Evolutionary conservation across 1,140 invertebrate species (phyloP), one percentile per base, ranked within the genome.

Genomic region (Drosophila willistoni): DNA sequence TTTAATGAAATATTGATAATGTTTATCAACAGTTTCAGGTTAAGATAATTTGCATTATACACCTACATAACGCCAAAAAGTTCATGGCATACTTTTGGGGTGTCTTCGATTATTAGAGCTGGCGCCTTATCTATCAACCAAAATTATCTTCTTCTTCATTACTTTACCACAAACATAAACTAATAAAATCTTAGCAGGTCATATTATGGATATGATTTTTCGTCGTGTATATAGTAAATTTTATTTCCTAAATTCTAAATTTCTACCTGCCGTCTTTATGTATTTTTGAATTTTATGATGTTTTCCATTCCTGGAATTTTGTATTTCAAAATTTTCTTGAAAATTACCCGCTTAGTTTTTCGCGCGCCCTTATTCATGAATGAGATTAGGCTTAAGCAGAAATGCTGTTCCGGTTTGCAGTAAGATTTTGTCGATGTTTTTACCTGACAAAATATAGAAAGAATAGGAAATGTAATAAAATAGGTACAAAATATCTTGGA

Each of bases 331-430:
- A 14, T 10, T 14, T 3, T 73, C 61, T 67, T 34, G 79, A 82
- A 85, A 86, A 78, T 75, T 67, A 47, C 77, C 62, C 60, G 69
- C 51, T 19, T 44, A 17, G 54, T 25, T 64, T 69, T 77, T 51
- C 67, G 14, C 22, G 10, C 12, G 41, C 60, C 61, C 61, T 61
- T 72, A 64, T 67, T 17, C 71, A 86, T 82, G 71, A 85, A 82
- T 86, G 79, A 71, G 83, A 86, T 78, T 70, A 73, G 59, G 51
- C 66, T 71, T 71, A 77, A 29, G 34, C 22, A 64, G 69, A 59
- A 39, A 70, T 69, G 64, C 54, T 25, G 54, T 66, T 77, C 73
- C 64, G 73, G 65, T 66, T 68, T 80, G 29, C 1, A 34, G 51
- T 39, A 39, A 39, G 10, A 12, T 39, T 29, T 6, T 4, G 10